phyloP scores from a whole-genome alignment of 2,888 invertebrate genomes.

The Hemaris fuciformis region DNA sequence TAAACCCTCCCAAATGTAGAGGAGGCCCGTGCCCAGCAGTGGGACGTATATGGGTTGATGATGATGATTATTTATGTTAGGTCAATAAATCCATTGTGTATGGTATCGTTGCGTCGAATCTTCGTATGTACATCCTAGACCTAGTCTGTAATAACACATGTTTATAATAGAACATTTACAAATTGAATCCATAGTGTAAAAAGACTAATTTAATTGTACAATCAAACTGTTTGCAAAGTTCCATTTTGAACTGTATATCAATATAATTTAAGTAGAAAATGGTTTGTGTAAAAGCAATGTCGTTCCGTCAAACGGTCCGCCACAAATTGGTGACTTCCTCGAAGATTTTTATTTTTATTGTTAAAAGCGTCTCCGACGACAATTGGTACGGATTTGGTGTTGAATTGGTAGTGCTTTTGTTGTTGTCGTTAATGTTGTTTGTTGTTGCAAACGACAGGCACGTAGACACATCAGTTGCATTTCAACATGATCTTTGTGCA shows the following conservation, averaged over 20 bases:
- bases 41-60: too few species aligned
- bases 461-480: background rate
- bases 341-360: conserved; percentile 78
- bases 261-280: conserved; percentile 31
- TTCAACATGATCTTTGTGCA: background rate
- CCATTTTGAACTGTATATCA: conserved; percentile 16
- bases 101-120: background rate
- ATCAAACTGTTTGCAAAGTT: conserved; percentile 31
- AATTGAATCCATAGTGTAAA: conserved; percentile 7
- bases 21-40: too few species aligned
- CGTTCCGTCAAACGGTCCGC: conserved; percentile 33
- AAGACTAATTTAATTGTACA: conserved; percentile 63
- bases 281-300: conserved; percentile 21
- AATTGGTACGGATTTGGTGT: conserved; percentile 74
- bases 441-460: conserved; percentile 15
- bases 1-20: too few species aligned
- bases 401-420: conserved; percentile 53
- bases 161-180: background rate
- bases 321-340: conserved; percentile 76
- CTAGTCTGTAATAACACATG: background rate
- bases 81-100: background rate
- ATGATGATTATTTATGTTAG: too few species aligned
- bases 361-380: conserved; percentile 68
- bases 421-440: conserved; percentile 21
- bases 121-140: too few species aligned